Evolutionary conservation across 1,140 invertebrate species (phyloP).

Genomic region (Potamilus streckersoni): DNA sequence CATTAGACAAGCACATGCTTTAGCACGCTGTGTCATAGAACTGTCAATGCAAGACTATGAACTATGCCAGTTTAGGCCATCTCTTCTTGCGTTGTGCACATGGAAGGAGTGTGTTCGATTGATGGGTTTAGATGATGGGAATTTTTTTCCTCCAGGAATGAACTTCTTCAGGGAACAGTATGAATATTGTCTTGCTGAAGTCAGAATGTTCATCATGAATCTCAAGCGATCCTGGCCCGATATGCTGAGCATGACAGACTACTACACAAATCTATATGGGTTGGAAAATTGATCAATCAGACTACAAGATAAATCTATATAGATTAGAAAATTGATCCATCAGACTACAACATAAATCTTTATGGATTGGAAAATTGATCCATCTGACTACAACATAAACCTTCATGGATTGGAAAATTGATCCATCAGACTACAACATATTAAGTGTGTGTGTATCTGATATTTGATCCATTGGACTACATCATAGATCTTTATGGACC

Average conservation of each 20-base stretch:
- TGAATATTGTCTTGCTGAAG: slow-evolving; percentile 34
- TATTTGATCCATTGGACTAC: too few species aligned
- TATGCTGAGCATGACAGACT: slow-evolving; percentile 34
- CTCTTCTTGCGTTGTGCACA: slow-evolving; percentile 44
- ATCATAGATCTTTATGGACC: too few species aligned
- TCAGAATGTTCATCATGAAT: slow-evolving; percentile 34
- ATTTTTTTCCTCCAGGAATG: slow-evolving; percentile 35
- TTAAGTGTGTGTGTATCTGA: too few species aligned
- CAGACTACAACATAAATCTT: too few species aligned
- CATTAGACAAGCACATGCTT: slow-evolving; percentile 41
- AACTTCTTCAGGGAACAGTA: slow-evolving; percentile 30
- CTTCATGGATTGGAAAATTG: slow-evolving; percentile 26
- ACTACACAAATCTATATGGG: slow-evolving; percentile 35
- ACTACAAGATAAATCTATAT: too few species aligned
- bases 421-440: too few species aligned
- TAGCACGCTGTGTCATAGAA: slow-evolving; percentile 41
- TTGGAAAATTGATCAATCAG: slow-evolving; percentile 2
- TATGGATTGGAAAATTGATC: too few species aligned
- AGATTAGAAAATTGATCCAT: too few species aligned
- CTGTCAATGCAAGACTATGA: slow-evolving; percentile 49
- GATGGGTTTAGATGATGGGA: slow-evolving; percentile 28
- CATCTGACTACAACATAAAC: slow-evolving; percentile 32
- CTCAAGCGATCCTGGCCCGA: slow-evolving; percentile 39
- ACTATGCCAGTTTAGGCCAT: slow-evolving; percentile 42
- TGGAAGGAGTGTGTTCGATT: slow-evolving; percentile 42